These are phyloP conservation scores for Microctenopoma steveboyesi DNA, from an alignment of 2,797 vertebrate species.

Conservation along the genomic window DNA sequence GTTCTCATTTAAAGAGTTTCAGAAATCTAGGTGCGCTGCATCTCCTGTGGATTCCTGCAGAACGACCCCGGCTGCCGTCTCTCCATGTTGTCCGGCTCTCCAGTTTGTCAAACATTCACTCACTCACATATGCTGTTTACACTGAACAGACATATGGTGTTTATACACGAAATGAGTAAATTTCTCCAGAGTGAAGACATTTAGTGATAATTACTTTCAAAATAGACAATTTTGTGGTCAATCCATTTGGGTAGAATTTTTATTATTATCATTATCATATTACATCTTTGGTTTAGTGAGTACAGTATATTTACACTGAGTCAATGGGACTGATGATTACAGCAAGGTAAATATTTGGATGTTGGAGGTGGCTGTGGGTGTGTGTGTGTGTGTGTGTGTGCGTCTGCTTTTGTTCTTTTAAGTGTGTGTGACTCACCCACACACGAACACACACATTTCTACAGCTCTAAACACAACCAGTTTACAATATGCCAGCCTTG, in stretches of 20 bases:
- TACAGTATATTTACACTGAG: constrained; percentile 42
- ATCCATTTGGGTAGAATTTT: constrained; percentile 15
- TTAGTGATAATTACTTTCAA: constrained; percentile 32
- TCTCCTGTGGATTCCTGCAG: constrained; percentile 1
- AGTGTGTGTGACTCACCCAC: constrained; percentile 4
- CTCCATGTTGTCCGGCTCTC: constrained; percentile 12
- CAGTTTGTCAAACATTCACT: constrained; percentile 19
- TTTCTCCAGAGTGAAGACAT: constrained; percentile 31
- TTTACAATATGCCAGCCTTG: constrained; percentile 18
- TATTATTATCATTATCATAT: constrained; percentile 40
- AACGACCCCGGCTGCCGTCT: background rate
- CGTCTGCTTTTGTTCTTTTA: constrained; percentile 6
- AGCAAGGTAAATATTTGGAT: constrained; percentile 53
- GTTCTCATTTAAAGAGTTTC: background rate
- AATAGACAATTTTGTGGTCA: constrained; percentile 31
- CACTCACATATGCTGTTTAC: constrained; percentile 42
- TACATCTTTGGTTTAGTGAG: constrained; percentile 20
- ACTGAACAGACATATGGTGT: constrained; percentile 29
- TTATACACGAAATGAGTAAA: constrained; percentile 38
- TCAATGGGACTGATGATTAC: constrained; percentile 40
- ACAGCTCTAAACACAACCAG: constrained; percentile 6
- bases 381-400: background rate
- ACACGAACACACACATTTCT: constrained; percentile 15
- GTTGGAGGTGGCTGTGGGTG: constrained; percentile 15
- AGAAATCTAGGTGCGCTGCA: constrained; percentile 18